These are phyloP conservation scores for Centrocercus urophasianus DNA, from an alignment of 2,113 vertebrate genomes.

Conservation along the genomic window DNA sequence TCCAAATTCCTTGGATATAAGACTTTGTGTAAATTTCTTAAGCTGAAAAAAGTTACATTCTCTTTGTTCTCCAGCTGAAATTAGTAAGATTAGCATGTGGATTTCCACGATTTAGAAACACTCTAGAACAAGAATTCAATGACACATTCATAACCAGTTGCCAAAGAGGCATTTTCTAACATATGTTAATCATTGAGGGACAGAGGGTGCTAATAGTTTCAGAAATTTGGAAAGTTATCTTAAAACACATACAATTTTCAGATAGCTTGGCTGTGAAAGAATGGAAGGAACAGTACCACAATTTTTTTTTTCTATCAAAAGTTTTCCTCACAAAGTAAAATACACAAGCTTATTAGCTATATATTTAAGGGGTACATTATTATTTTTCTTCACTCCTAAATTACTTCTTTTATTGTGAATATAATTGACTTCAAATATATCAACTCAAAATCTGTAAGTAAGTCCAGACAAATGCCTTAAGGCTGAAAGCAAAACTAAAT, in stretches of 20 bases:
- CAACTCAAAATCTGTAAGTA: neutral
- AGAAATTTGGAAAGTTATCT: neutral
- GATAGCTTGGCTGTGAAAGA: neutral
- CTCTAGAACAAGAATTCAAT: neutral
- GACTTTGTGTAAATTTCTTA: neutral
- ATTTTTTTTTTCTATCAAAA: neutral
- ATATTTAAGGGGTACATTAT: neutral
- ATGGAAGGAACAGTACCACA: neutral
- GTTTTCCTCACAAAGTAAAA: neutral
- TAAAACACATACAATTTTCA: neutral
- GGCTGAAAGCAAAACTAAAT: neutral
- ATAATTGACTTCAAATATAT: neutral
- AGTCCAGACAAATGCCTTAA: neutral
- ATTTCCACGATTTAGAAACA: neutral
- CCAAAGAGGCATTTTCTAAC: neutral
- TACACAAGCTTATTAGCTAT: neutral
- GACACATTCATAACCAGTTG: neutral
- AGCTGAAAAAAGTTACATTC: neutral
- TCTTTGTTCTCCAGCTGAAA: neutral
- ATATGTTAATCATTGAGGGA: neutral
- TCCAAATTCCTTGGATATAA: neutral
- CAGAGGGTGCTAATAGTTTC: neutral
- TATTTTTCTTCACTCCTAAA: neutral
- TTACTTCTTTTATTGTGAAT: neutral
- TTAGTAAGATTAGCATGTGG: neutral